A percentile compares a stretch with the other conserved stretches of the same genome.
These are phyloP conservation scores for Portunus trituberculatus DNA, from an alignment of 1,140 invertebrate genomes.

Conservation along the genomic window DNA sequence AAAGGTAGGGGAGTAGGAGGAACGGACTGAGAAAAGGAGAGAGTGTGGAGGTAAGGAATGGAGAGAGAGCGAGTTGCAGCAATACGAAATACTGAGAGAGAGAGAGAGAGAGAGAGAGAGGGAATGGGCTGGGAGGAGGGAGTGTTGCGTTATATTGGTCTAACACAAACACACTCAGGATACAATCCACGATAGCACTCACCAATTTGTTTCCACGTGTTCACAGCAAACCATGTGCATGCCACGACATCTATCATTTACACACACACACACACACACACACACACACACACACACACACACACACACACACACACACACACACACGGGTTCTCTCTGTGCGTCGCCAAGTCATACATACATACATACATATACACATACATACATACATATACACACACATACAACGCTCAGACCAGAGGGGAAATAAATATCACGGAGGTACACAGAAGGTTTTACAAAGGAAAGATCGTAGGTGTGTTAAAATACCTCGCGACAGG, in stretches of 20 bases:
- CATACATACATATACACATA: background rate
- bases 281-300: background rate
- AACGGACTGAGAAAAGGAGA: background rate
- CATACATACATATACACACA: background rate
- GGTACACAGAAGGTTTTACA: background rate
- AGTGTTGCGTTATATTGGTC: background rate
- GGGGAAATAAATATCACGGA: background rate
- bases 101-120: slow-evolving; percentile 20
- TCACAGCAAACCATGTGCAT: background rate
- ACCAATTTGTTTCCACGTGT: slow-evolving; percentile 1
- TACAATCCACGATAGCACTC: background rate
- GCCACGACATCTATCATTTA: background rate
- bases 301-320: slow-evolving; percentile 20
- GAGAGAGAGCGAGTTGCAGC: background rate
- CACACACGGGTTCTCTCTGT: background rate
- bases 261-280: background rate
- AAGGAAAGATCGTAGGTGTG: background rate
- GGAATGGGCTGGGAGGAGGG: background rate
- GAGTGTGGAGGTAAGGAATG: background rate
- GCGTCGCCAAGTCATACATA: background rate
- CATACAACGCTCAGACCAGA: background rate
- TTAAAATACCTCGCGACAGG: background rate
- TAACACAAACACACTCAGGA: background rate
- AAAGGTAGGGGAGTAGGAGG: background rate
- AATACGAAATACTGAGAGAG: background rate